Percentiles rank a stretch among this genome's conserved stretches.
Conservation (phyloP, 2,888 invertebrate species). For the Idaea aversata region DNA sequence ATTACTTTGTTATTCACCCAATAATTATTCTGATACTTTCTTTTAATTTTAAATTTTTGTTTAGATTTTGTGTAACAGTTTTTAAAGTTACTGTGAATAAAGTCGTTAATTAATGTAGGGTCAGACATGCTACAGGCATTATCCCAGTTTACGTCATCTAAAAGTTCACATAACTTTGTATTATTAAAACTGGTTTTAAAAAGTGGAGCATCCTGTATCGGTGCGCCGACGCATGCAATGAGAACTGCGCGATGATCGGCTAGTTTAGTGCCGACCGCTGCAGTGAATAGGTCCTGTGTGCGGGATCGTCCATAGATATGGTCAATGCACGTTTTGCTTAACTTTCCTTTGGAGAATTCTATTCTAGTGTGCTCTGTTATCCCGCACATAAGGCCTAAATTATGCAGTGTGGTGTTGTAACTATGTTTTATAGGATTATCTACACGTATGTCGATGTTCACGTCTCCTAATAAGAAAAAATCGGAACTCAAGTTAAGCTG, state of each 20-base stretch:
- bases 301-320: background rate
- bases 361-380: too few species aligned
- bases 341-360: too few species aligned
- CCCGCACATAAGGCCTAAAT: background rate
- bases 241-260: background rate
- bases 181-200: background rate
- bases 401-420: background rate
- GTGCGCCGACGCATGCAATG: too few species aligned
- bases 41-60: background rate
- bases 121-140: background rate
- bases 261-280: background rate
- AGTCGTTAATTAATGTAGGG: background rate
- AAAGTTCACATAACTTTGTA: background rate
- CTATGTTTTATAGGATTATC: background rate
- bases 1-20: conserved; percentile 5
- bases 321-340: background rate
- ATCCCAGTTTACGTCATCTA: background rate
- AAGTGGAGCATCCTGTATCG: background rate
- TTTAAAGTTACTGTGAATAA: background rate
- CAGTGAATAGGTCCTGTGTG: too few species aligned
- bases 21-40: background rate
- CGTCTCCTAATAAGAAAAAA: background rate
- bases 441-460: background rate
- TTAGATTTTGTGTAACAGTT: conserved; percentile 2
- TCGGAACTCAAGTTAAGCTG: background rate